phyloP scores from a whole-genome alignment of 2,888 invertebrate species.

The Idaea dimidiata region DNA sequence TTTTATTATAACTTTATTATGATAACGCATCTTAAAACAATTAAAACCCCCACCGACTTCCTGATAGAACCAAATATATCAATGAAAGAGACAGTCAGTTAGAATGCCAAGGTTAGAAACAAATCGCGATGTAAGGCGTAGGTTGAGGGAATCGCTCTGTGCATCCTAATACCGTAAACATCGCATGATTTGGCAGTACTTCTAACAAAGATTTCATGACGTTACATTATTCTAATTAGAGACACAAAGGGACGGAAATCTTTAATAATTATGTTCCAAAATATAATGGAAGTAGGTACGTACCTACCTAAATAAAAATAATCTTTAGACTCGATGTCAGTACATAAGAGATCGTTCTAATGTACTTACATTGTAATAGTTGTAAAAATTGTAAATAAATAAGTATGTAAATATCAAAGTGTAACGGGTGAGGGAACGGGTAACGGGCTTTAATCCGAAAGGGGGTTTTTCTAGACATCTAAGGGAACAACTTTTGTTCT shows the following conservation, averaged over 20 bases:
- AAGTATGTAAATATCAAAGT: no score
- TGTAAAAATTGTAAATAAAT: no score
- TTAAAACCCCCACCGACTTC: not conserved
- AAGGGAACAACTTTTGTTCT: no score
- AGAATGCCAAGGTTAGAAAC: slow-evolving; percentile 21
- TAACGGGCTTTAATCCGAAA: no score
- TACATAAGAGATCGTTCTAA: no score
- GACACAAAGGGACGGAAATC: not conserved
- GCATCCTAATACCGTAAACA: not conserved
- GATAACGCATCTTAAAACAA: not conserved
- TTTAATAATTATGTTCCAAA: no score
- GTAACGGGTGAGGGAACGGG: no score
- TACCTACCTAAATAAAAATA: no score
- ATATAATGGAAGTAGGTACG: no score
- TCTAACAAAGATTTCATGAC: not conserved
- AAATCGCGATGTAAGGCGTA: slow-evolving; percentile 18
- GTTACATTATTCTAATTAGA: not conserved
- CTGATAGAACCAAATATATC: not conserved
- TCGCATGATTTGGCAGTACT: not conserved
- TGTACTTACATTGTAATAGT: no score
- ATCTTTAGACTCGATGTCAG: no score
- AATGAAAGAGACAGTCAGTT: slow-evolving; percentile 4
- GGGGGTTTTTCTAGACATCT: no score
- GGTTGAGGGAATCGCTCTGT: slow-evolving; percentile 6
- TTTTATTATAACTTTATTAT: not conserved